A percentile compares a stretch with the other conserved stretches of the same genome.
These are phyloP conservation scores for Pogona vitticeps DNA, from an alignment of 2,113 vertebrate genomes.

Conservation along the genomic window DNA sequence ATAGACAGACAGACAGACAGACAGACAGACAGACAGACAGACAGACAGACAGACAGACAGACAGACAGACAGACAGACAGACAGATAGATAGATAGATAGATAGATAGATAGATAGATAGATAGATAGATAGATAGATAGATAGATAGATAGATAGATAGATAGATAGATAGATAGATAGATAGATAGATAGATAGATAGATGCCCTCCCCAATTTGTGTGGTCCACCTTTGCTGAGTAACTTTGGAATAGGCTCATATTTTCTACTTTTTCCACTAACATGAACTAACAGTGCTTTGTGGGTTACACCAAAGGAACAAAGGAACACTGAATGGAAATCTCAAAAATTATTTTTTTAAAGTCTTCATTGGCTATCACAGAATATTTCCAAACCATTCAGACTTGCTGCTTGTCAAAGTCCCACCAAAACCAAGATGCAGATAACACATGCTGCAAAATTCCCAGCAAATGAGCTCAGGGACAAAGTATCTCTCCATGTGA, in stretches of 20 bases:
- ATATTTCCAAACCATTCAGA: neutral
- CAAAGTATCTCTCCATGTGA: constrained; percentile 17
- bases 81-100: no score
- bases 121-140: no score
- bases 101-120: no score
- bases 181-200: no score
- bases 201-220: no score
- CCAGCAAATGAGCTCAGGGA: constrained; percentile 23
- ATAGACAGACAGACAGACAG: no score
- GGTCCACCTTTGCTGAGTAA: neutral
- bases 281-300: neutral
- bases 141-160: no score
- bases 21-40: no score
- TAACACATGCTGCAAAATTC: constrained; percentile 3
- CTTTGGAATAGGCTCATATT: neutral
- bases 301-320: neutral
- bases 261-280: neutral
- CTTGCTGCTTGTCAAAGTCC: neutral
- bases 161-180: no score
- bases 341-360: neutral
- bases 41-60: no score
- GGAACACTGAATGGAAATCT: neutral
- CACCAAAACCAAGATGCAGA: neutral
- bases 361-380: neutral
- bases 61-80: no score